These are phyloP conservation scores for Folsomia manolachei DNA, from an alignment of 2,888 invertebrate species.

Conservation along the genomic window DNA sequence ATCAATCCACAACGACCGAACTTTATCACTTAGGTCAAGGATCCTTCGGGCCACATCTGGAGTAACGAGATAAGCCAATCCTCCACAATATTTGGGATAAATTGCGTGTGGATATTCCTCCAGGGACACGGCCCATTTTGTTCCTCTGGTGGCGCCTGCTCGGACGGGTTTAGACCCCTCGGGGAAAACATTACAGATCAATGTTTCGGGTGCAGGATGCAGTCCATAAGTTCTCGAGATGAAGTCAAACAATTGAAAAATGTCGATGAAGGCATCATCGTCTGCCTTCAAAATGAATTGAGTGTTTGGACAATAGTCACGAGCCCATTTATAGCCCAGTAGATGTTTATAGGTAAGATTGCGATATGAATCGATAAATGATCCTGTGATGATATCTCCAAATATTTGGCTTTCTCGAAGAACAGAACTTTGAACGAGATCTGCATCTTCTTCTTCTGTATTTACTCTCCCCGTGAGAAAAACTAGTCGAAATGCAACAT, in stretches of 20 bases:
- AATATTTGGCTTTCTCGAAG: constrained; percentile 49
- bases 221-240: constrained; percentile 46
- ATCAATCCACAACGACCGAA: constrained; percentile 58
- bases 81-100: constrained; percentile 52
- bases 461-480: constrained; percentile 49
- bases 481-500: constrained; percentile 43
- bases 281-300: constrained; percentile 51
- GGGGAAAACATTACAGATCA: constrained; percentile 51
- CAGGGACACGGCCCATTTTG: constrained; percentile 51
- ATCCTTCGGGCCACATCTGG: constrained; percentile 51
- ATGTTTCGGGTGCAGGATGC: constrained; percentile 23
- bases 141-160: constrained; percentile 14
- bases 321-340: constrained; percentile 51
- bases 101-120: constrained; percentile 50
- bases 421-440: constrained; percentile 42
- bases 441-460: constrained; percentile 6
- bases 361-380: constrained; percentile 51
- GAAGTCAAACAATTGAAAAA: constrained; percentile 50
- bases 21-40: constrained; percentile 52
- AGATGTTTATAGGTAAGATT: constrained; percentile 52
- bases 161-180: constrained; percentile 47
- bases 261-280: constrained; percentile 52
- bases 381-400: constrained; percentile 42
- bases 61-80: constrained; percentile 51
- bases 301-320: constrained; percentile 46